Evolutionary conservation across 2,797 vertebrate genomes (phyloP).

Genomic region (Furcifer pardalis): DNA sequence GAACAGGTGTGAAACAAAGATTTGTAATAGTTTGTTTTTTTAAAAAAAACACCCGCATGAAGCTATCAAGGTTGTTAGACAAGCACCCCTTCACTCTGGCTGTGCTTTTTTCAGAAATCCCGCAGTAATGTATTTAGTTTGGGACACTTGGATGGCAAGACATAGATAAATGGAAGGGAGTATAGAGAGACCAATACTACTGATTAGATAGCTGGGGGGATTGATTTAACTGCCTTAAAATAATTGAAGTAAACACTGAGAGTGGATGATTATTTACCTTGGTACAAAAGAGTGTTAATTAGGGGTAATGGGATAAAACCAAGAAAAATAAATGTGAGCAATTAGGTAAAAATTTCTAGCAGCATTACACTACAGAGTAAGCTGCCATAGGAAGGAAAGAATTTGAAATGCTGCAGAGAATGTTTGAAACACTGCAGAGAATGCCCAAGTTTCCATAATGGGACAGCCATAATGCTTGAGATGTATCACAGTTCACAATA

Average conservation of each 20-base stretch:
- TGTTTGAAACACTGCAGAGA: too few species aligned
- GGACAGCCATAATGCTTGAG: too few species aligned
- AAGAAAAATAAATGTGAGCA: constrained; percentile 22
- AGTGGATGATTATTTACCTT: constrained; percentile 43
- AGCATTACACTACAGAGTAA: constrained; percentile 14
- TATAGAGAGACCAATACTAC: constrained; percentile 20
- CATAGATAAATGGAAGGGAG: constrained; percentile 37
- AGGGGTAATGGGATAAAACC: constrained; percentile 49
- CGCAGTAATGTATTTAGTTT: constrained; percentile 12
- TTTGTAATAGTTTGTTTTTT: not conserved
- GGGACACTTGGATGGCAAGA: constrained; percentile 12
- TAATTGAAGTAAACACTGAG: constrained; percentile 39
- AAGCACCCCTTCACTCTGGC: not conserved
- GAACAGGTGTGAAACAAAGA: not conserved
- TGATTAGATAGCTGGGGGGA: constrained; percentile 19
- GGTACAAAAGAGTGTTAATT: constrained; percentile 55
- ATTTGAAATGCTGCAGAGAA: too few species aligned
- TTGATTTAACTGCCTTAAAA: constrained; percentile 41
- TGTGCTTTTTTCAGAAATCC: not conserved
- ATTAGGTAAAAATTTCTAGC: constrained; percentile 26
- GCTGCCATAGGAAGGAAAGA: not conserved
- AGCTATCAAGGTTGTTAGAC: not conserved
- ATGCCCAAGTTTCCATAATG: too few species aligned
- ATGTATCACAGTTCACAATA: too few species aligned
- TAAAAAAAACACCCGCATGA: not conserved